Percentiles rank a stretch among this genome's conserved stretches.
phyloP scores from a whole-genome alignment of 2,797 vertebrate genomes.

The Acipenser ruthenus region DNA sequence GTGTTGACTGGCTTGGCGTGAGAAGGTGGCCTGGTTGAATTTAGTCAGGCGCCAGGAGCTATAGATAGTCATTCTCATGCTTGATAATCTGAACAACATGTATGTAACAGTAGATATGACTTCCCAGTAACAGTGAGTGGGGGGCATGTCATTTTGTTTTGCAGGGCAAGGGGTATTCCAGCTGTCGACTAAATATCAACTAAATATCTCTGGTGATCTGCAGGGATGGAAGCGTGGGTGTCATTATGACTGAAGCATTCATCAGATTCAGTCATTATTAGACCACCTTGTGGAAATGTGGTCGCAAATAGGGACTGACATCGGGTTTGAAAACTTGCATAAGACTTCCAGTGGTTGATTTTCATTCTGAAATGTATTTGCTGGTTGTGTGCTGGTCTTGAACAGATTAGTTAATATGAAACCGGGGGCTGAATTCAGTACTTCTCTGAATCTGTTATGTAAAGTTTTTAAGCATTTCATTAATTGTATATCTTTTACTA shows the following conservation, averaged over 20 bases:
- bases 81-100: too few species aligned
- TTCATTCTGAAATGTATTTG: too few species aligned
- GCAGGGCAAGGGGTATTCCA: conserved; percentile 14
- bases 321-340: too few species aligned
- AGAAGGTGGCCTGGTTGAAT: neutral
- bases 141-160: conserved; percentile 47
- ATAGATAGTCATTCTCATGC: too few species aligned
- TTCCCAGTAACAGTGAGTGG: conserved; percentile 51
- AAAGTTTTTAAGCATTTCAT: too few species aligned
- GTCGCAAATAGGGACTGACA: too few species aligned
- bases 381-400: too few species aligned
- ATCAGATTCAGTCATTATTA: neutral
- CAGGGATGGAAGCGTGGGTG: neutral
- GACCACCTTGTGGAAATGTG: neutral
- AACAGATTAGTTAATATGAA: too few species aligned
- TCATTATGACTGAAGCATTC: neutral
- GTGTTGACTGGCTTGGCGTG: neutral
- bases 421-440: too few species aligned
- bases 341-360: too few species aligned
- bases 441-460: too few species aligned
- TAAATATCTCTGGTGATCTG: conserved; percentile 10
- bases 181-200: conserved; percentile 56
- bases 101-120: conserved; percentile 48
- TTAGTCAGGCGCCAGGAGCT: neutral
- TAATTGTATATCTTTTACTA: too few species aligned